Evolutionary conservation across 2,888 invertebrate species (phyloP), one percentile per base, ranked within the genome.

Genomic region (Megalurothrips usitatus): DNA sequence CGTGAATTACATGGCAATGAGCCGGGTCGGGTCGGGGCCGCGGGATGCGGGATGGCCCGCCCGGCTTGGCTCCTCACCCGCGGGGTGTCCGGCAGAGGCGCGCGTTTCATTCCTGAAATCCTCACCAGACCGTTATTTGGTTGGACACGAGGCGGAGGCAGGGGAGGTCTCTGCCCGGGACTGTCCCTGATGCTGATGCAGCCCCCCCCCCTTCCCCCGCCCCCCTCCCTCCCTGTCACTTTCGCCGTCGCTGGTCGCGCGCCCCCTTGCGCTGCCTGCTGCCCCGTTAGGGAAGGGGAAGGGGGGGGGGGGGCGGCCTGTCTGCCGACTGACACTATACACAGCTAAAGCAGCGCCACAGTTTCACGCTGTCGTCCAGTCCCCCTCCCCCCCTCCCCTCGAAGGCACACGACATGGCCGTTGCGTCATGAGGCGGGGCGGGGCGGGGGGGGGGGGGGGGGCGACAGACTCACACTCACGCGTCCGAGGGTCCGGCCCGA

Each of bases 241-340:
- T 43, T 43, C 58, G 58, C 58, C 58, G n/a, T n/a, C n/a, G 34
- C 34, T 43, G 34, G 34, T 43, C 34, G 34, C 34, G 34, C 34
- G 34, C 34, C 34, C 34, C 34, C 34, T n/a, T 19, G 19, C 58
- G 58, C 58, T 19, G 58, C 58, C 58, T 6, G 34, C 58, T 6
- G 34, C 34, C 34, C 34, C 34, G 34, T 43, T 2, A 6, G 68
- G 23, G 68, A 23, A 17, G 63, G 63, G 63, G 63, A 14, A n/a
- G 68, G 23, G 63, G n/a, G 63, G n/a, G 23, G 68, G n/a, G 68
- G 68, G 68, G 23, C 68, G n/a, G 52, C 11, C 68, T 75, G 68
- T 75, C 23, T 26, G 68, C 26, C 68, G 68, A 23, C 68, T 75
- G 68, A 75, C 68, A 75, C 68, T 75, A n/a, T n/a, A 75, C 68